Evolutionary conservation across 1,140 invertebrate genomes (phyloP).

Genomic region (Himalopsyche phryganea): DNA sequence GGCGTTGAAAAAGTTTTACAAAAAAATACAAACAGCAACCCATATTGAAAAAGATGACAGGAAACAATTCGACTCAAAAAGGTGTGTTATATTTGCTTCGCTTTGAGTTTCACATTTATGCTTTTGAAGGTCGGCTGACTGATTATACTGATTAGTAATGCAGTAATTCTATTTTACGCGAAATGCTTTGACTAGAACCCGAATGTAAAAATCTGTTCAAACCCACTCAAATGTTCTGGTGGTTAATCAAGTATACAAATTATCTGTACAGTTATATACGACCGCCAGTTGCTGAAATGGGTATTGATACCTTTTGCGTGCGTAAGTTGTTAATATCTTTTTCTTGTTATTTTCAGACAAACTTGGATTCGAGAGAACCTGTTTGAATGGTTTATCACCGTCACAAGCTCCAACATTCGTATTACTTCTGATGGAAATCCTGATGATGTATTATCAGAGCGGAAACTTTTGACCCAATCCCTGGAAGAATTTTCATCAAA

Average conservation of each 20-base stretch:
- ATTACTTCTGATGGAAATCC: not conserved
- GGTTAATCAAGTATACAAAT: no score
- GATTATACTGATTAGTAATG: no score
- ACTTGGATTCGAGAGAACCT: constrained; percentile 24
- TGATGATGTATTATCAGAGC: constrained; percentile 1
- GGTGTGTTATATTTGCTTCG: constrained; percentile 9
- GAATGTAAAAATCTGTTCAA: no score
- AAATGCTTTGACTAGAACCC: no score
- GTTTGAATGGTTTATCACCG: constrained; percentile 17
- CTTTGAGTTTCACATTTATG: no score
- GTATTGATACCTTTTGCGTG: no score
- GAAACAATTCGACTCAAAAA: constrained; percentile 19
- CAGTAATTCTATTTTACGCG: no score
- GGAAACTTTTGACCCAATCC: not conserved
- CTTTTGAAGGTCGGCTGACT: no score
- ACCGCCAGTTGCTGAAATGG: no score
- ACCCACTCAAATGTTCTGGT: no score
- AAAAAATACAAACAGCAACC: constrained; percentile 23
- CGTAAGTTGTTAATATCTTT: not conserved
- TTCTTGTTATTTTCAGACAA: constrained; percentile 14
- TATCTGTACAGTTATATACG: no score
- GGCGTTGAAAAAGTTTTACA: constrained; percentile 15
- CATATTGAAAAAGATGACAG: constrained; percentile 19
- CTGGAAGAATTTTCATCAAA: constrained; percentile 25
- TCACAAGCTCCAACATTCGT: constrained; percentile 1